Evolutionary conservation across 1,140 invertebrate genomes (phyloP).

Genomic region (Aricia agestis): DNA sequence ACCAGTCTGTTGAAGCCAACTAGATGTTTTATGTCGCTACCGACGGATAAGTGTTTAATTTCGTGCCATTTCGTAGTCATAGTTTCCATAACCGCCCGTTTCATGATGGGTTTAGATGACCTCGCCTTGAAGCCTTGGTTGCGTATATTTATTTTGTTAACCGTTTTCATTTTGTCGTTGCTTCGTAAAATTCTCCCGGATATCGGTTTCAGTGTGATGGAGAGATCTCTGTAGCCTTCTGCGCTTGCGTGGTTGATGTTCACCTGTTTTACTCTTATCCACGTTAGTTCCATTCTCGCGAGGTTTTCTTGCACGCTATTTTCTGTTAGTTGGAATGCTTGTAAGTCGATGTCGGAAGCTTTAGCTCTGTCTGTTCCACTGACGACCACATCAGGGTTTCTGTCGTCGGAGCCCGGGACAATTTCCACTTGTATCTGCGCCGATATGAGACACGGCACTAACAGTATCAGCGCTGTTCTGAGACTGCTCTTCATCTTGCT

Average conservation of each 20-base stretch:
- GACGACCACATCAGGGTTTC: background rate
- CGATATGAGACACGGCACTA: background rate
- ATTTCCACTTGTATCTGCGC: background rate
- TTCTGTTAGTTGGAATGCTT: background rate
- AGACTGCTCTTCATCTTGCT: no score
- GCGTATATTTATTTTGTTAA: background rate
- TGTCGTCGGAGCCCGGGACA: background rate
- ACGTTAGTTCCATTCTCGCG: background rate
- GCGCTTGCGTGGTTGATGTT: constrained; percentile 2
- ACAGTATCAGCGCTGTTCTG: background rate
- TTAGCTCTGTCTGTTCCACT: background rate
- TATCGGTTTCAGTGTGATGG: background rate
- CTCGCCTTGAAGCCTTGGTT: background rate
- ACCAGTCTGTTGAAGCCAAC: background rate
- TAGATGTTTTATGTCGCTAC: background rate
- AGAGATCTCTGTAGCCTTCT: background rate
- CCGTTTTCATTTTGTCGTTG: background rate
- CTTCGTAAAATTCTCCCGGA: background rate
- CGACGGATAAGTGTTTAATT: background rate
- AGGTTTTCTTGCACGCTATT: background rate
- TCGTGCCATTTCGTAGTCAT: background rate
- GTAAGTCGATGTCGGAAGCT: background rate
- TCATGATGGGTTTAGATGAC: background rate
- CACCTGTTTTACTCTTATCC: background rate
- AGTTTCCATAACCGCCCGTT: background rate